These are phyloP conservation scores for Syncerus caffer DNA, from an alignment of 2,797 vertebrate species.

Conservation along the genomic window DNA sequence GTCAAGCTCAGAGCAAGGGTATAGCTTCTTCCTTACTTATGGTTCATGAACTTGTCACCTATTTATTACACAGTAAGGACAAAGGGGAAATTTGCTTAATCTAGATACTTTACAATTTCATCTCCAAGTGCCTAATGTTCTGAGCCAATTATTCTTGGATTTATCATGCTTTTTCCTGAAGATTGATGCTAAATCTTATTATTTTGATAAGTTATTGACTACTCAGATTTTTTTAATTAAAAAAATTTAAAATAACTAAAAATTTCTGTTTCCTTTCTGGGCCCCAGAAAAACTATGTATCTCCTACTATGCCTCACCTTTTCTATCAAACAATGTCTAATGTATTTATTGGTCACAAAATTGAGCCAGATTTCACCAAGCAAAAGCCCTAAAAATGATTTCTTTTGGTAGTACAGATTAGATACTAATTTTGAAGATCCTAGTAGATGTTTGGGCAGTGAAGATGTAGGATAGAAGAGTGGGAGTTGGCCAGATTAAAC, in stretches of 20 bases:
- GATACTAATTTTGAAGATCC: neutral
- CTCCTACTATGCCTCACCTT: neutral
- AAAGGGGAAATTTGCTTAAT: neutral
- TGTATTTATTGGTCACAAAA: neutral
- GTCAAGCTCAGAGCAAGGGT: neutral
- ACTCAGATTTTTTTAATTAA: neutral
- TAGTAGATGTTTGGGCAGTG: neutral
- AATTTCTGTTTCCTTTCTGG: neutral
- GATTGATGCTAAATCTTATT: neutral
- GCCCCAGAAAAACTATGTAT: neutral
- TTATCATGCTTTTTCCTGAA: neutral
- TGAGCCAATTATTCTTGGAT: neutral
- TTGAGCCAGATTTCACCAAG: neutral
- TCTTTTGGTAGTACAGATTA: neutral
- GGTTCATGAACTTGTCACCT: neutral
- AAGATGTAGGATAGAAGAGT: neutral
- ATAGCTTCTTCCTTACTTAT: neutral
- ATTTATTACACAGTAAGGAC: neutral
- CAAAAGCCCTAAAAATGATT: neutral
- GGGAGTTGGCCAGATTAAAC: neutral
- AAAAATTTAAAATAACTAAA: neutral
- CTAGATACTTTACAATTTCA: neutral
- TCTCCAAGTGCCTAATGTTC: neutral
- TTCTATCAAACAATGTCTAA: neutral
- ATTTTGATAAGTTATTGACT: slow-evolving; percentile 19